Percentiles rank a stretch among this genome's conserved stretches.
Conservation (phyloP, 2,797 vertebrate species). For the Leptoclinus maculatus region DNA sequence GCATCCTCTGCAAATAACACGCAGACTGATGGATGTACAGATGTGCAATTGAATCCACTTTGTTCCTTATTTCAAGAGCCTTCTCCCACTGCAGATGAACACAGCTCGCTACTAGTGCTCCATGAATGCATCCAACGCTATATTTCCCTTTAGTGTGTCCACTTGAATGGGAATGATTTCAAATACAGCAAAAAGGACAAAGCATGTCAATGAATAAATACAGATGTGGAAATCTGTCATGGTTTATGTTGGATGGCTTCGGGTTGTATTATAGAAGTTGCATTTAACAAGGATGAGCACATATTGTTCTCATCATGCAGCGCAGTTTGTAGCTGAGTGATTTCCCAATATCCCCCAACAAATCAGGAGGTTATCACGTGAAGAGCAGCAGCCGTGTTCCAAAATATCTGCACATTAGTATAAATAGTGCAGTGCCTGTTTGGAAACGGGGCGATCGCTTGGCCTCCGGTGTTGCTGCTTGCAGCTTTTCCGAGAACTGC, state of each 20-base stretch:
- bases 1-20: slow-evolving; percentile 20
- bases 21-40: not conserved
- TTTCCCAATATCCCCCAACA: slow-evolving; percentile 40
- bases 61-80: not conserved
- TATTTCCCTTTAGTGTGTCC: not conserved
- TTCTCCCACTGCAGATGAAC: slow-evolving; percentile 1
- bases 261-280: slow-evolving; percentile 22
- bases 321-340: not conserved
- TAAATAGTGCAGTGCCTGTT: not conserved
- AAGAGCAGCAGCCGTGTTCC: slow-evolving; percentile 5
- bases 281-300: slow-evolving; percentile 19
- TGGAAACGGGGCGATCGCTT: not conserved
- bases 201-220: slow-evolving; percentile 18
- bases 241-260: slow-evolving; percentile 36
- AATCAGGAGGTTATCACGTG: slow-evolving; percentile 38
- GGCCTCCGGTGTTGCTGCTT: not conserved
- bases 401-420: not conserved
- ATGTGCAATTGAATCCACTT: not conserved
- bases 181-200: slow-evolving; percentile 5
- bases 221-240: slow-evolving; percentile 23
- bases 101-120: not conserved
- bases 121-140: not conserved
- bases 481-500: not conserved
- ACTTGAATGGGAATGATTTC: not conserved
- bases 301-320: slow-evolving; percentile 50